Percentiles rank a stretch among this genome's conserved stretches.
Evolutionary conservation across 2,797 vertebrate genomes (phyloP).

Genomic region (Merluccius polli): DNA sequence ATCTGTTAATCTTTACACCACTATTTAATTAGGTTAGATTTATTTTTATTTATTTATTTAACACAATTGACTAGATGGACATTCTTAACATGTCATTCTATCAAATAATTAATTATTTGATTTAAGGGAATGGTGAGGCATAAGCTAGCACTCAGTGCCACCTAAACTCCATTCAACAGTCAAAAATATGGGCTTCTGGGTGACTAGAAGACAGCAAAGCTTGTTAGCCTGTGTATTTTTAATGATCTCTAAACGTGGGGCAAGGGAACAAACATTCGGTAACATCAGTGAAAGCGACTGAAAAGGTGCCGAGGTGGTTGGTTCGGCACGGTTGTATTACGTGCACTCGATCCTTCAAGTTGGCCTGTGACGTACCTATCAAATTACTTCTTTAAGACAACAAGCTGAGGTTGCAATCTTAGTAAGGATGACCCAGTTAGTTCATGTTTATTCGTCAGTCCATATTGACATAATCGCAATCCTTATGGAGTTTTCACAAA

Average conservation of each 20-base stretch:
- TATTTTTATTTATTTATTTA: too few species aligned
- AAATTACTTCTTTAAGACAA: slow-evolving; percentile 37
- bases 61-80: too few species aligned
- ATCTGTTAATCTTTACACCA: too few species aligned
- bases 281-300: not conserved
- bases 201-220: not conserved
- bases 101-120: not conserved
- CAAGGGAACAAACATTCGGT: not conserved
- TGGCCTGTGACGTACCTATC: slow-evolving; percentile 37
- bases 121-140: not conserved
- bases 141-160: not conserved
- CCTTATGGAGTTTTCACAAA: not conserved
- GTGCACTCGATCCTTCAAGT: slow-evolving; percentile 18
- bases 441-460: slow-evolving; percentile 7
- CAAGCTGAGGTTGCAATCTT: slow-evolving; percentile 29
- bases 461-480: not conserved
- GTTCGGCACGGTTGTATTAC: slow-evolving; percentile 14
- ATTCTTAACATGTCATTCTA: too few species aligned
- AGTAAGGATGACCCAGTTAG: slow-evolving; percentile 37
- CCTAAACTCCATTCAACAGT: not conserved
- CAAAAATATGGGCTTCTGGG: not conserved
- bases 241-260: not conserved
- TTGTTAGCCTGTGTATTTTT: not conserved
- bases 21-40: too few species aligned
- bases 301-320: not conserved